Evolutionary conservation across 2,797 vertebrate genomes (phyloP).

Genomic region (Aplochiton taeniatus): DNA sequence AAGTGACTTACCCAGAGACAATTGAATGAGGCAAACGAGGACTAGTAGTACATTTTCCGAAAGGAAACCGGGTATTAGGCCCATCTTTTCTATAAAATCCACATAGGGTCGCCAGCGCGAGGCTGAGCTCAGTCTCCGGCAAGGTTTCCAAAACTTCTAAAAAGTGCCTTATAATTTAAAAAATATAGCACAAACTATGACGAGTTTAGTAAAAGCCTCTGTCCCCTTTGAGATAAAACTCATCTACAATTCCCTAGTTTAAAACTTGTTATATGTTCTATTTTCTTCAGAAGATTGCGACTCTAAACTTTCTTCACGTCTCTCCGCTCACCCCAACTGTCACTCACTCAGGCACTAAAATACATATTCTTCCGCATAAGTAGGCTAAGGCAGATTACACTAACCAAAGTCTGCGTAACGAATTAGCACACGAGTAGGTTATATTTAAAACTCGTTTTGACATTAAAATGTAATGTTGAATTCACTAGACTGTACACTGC

Average conservation of each 20-base stretch:
- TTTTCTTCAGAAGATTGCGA: conserved; percentile 12
- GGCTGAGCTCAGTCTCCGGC: conserved; percentile 64
- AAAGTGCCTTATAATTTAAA: conserved; percentile 5
- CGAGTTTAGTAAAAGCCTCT: background rate
- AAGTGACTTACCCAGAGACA: conserved; percentile 72
- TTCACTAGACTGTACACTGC: background rate
- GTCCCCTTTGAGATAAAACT: background rate
- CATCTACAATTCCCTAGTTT: background rate
- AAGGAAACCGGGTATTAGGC: conserved; percentile 71
- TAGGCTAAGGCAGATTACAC: conserved; percentile 59
- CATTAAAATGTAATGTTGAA: background rate
- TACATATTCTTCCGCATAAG: conserved; percentile 74
- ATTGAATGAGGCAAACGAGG: conserved; percentile 60
- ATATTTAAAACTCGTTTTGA: background rate
- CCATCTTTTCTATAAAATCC: conserved; percentile 82
- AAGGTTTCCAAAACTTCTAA: conserved; percentile 54
- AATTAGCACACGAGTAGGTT: accelerated
- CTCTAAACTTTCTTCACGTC: conserved; percentile 50
- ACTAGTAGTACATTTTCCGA: conserved; percentile 69
- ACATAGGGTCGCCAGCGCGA: conserved; percentile 79
- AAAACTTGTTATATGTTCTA: background rate
- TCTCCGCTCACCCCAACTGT: conserved; percentile 32
- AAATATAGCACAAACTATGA: background rate
- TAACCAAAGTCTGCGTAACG: background rate
- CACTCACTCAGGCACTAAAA: conserved; percentile 44